phyloP scores from a whole-genome alignment of 2,113 vertebrate genomes.

The Heterochromis multidens region DNA sequence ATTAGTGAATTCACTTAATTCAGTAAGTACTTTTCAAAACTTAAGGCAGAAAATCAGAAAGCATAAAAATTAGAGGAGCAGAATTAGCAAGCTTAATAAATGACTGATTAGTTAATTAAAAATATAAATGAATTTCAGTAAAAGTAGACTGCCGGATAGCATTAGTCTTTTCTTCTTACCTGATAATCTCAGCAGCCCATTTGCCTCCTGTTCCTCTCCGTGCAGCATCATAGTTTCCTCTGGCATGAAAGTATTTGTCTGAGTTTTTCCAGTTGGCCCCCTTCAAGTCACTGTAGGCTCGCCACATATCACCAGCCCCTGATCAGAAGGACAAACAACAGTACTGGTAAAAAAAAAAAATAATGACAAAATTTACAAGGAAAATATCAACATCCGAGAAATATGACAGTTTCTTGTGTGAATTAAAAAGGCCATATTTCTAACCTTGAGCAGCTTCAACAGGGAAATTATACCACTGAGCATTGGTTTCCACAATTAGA shows the following conservation, averaged over 20 bases:
- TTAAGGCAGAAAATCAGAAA: not conserved
- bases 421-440: not conserved
- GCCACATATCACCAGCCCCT: constrained; percentile 39
- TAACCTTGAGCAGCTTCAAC: constrained; percentile 17
- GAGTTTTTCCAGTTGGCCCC: constrained; percentile 17
- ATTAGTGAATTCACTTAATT: not conserved
- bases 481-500: constrained; percentile 18
- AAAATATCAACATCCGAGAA: not conserved
- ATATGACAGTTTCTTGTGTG: not conserved
- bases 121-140: not conserved
- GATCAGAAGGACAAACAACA: not conserved
- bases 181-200: constrained; percentile 51
- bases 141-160: not conserved
- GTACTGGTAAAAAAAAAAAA: not conserved
- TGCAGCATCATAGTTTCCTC: constrained; percentile 58
- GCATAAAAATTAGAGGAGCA: not conserved
- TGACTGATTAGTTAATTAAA: not conserved
- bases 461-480: constrained; percentile 40
- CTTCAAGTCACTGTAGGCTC: constrained; percentile 14
- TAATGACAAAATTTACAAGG: not conserved
- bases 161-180: constrained; percentile 4
- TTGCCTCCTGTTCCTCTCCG: constrained; percentile 42
- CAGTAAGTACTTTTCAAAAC: not conserved
- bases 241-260: constrained; percentile 67
- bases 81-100: not conserved